These are phyloP conservation scores for Cyclophora albipunctata DNA, from an alignment of 2,888 invertebrate genomes.

Conservation along the genomic window DNA sequence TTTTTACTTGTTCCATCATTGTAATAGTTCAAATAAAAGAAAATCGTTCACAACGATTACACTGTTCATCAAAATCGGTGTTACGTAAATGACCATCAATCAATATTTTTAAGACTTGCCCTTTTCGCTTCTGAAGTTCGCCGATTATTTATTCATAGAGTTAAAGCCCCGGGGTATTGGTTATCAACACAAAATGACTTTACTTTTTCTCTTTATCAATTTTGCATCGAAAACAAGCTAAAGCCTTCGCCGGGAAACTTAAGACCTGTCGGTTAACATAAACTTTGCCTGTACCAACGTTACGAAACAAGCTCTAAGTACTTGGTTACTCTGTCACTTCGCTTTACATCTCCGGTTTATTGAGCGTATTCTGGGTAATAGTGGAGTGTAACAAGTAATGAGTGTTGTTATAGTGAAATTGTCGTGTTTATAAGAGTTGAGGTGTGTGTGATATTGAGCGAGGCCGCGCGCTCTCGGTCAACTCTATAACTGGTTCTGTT, in stretches of 20 bases:
- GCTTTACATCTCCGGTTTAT: constrained; percentile 39
- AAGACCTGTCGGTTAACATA: constrained; percentile 47
- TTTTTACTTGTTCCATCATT: background rate
- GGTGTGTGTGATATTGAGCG: constrained; percentile 60
- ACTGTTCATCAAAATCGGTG: background rate
- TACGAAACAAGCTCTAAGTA: constrained; percentile 15
- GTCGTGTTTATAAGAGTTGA: constrained; percentile 27
- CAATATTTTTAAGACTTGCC: constrained; percentile 20
- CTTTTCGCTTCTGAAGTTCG: constrained; percentile 8
- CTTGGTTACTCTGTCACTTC: constrained; percentile 16
- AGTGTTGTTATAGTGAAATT: constrained; percentile 27
- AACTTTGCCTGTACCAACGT: constrained; percentile 35
- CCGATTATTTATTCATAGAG: constrained; percentile 26
- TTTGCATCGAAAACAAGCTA: constrained; percentile 30
- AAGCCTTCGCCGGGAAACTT: constrained; percentile 30
- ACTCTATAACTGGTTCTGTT: constrained; percentile 64
- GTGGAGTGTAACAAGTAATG: constrained; percentile 38
- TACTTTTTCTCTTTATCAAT: constrained; percentile 34
- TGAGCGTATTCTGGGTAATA: constrained; percentile 6
- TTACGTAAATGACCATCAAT: constrained; percentile 19
- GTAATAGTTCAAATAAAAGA: too few species aligned
- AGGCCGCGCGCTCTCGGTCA: constrained; percentile 68
- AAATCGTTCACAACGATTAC: too few species aligned
- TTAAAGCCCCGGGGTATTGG: constrained; percentile 22
- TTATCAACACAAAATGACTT: constrained; percentile 30